Evolutionary conservation across 1,140 invertebrate species (phyloP), one percentile per base, ranked within the genome.

Genomic region (Zaprionus tsacasi): DNA sequence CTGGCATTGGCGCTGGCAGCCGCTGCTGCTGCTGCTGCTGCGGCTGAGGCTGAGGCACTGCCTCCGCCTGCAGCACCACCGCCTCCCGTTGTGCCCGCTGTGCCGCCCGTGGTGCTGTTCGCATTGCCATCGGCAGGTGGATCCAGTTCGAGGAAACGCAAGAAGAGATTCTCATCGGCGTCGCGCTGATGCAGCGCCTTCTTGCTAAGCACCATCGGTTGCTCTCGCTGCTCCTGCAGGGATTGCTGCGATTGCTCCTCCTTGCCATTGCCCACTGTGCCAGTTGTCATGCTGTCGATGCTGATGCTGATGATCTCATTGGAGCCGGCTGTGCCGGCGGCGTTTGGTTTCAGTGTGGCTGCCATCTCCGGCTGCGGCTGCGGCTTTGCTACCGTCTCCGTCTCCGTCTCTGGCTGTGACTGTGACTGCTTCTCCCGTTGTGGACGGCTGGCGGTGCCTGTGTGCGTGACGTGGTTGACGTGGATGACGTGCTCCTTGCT

Each of bases 91-190:
- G 25, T 86, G 65, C 93, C 77, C 87, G 94, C 80, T 48, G 93
- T 3, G n/a, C n/a, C 40, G n/a, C n/a, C 57, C 93, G 94, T 21
- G 5, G 93, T 86, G 33, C 68, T 76, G 10, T 88, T 85, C 21
- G 89, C 85, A 93, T 75, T 95, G 93, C 27, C 94, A 93, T 64
- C 94, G 93, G 81, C 93, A 8, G 94, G 91, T 1, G 96, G 96
- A 91, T 97, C 96, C 61, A 97, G 93, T 91, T 97, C 96, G 74
- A 97, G 92, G 83, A 97, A 96, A 67, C 96, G 93, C 35, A 97
- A 94, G 91, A 97, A 97, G 50, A 95, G 89, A 92, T 95, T 95
- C 86, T 95, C 95, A 71, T 95, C 95, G n/a, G 95, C 95, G 73
- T 95, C 94, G 12, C 94, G 93, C 74, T 95, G 95, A 65, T 95